Evolutionary conservation across 1,140 invertebrate genomes (phyloP), one percentile per base, ranked within the genome.

Genomic region (Eueides isabella): DNA sequence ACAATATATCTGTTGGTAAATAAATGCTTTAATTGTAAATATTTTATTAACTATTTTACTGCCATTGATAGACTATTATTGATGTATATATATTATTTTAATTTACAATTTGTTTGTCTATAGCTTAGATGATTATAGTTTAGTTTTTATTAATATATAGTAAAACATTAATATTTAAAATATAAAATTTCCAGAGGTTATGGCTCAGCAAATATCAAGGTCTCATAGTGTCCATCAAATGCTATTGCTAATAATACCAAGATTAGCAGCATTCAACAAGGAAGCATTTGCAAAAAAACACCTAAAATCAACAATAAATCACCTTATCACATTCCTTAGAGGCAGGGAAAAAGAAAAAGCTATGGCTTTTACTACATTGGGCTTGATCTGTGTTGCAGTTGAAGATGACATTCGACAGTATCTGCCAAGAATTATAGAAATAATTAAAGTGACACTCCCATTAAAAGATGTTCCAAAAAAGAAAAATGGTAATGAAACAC

Each of bases 261-360:
- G 98, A 74, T 89, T 99, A 14, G 98, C 98, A n/a, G 98, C 98
- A 11, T 99, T 99, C 79, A 96, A 98, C 86, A 96, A 95, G 69
- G 95, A 96, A 26, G 94, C 95, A 30, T 99, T 99, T 86, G 95
- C 96, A 1, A 94, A 94, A 55, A 95, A 97, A 78, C 96, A 98
- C 93, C 92, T 99, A 1, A 95, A 95, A n/a, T 95, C 95, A 0
- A 96, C 97, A 2, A 96, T 99, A 81, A 94, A 94, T 67, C 97
- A 98, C 87, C 92, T 99, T 23, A 93, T 99, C 70, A 93, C 93
- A 2, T 97, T 96, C 28, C 83, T 98, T 55, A 95, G 96, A 74
- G 95, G 96, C 0, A 94, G 97, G 73, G 97, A 98, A 72, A 97
- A 97, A 83, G 98, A 99, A 86, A 95, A 97, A 74, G 96, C 96